Evolutionary conservation across 2,888 invertebrate species (phyloP).

Genomic region (Brachynemurus nebulosus): DNA sequence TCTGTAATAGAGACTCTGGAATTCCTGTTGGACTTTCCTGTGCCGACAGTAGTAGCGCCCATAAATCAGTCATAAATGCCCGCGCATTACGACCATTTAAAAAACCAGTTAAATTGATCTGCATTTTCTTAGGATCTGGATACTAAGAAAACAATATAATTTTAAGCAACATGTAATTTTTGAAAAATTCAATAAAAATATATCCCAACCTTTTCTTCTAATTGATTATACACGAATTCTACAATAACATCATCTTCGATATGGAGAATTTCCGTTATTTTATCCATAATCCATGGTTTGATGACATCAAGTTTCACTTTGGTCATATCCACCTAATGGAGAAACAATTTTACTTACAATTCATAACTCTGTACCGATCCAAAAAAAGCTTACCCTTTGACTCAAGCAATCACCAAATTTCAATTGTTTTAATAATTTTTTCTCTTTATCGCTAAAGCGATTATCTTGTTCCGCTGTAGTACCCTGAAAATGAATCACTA

Average conservation of each 20-base stretch:
- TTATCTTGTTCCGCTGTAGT: constrained; percentile 98
- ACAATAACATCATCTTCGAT: constrained; percentile 99
- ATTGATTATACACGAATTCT: constrained; percentile 96
- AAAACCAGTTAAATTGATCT: constrained; percentile 99
- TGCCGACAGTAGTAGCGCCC: constrained; percentile 89
- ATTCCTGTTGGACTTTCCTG: constrained; percentile 93
- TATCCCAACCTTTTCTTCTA: constrained; percentile 73
- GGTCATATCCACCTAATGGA: constrained; percentile 81
- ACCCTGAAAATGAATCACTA: constrained; percentile 57
- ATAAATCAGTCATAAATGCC: constrained; percentile 94
- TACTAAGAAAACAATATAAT: constrained; percentile 45
- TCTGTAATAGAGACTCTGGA: constrained; percentile 85
- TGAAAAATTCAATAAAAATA: background rate
- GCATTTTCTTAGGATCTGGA: constrained; percentile 97
- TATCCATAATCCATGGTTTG: constrained; percentile 97
- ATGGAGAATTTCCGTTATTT: constrained; percentile 89
- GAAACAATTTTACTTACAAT: too few species aligned
- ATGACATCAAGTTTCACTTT: constrained; percentile 96
- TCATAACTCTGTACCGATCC: constrained; percentile 9
- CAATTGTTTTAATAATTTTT: constrained; percentile 97
- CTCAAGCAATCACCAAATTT: constrained; percentile 90
- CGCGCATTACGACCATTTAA: constrained; percentile 95
- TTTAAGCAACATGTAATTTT: background rate
- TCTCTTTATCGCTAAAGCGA: constrained; percentile 98
- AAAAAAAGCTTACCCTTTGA: constrained; percentile 74